Evolutionary conservation across 2,888 invertebrate genomes (phyloP), one percentile per base, ranked within the genome.

Genomic region (Sipha maydis): DNA sequence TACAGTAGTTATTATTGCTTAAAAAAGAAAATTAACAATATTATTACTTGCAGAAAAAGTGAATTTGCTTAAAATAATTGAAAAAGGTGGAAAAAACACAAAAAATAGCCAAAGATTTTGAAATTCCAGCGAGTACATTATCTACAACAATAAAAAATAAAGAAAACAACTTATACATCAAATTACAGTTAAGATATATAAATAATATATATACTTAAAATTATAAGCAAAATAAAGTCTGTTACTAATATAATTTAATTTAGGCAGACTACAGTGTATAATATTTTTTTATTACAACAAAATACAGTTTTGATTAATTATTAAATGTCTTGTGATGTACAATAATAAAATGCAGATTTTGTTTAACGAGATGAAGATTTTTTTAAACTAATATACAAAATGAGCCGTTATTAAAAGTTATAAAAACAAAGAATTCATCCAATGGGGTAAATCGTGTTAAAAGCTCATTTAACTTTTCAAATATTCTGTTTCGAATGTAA

Each of bases 401-500:
- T 25, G 48, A 73, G 17, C 14, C 1, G 34, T 75, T 56, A 56
- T 83, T 56, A 38, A 56, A 61, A 75, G 56, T 56, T 31, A 69
- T 34, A 2, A 17, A 19, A 38, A 83, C 19, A 73, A 75, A 61
- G 67, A 14, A 19, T 31, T 61, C 4, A n/a, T 83, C 38, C 75
- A 75, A 75, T 61, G 1, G 75, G 38, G 7, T 75, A 19, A 34
- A 56, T 83, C 83, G 21, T 83, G 75, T 83, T 38, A 56, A 75
- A 56, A 75, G 28, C 75, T 38, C 75, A 38, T 83, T 83, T 61
- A 11, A 34, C 34, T 5, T 83, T 73, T 34, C 11, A n/a, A 34
- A 71, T 82, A 82, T 82, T 77, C 25, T 21, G 14, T 71, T 71
- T 83, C 31, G 25, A 34, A 28, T 73, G 8, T 11, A 21, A 75